phyloP scores from a whole-genome alignment of 2,113 vertebrate species.

The Pachypanchax playfairii region DNA sequence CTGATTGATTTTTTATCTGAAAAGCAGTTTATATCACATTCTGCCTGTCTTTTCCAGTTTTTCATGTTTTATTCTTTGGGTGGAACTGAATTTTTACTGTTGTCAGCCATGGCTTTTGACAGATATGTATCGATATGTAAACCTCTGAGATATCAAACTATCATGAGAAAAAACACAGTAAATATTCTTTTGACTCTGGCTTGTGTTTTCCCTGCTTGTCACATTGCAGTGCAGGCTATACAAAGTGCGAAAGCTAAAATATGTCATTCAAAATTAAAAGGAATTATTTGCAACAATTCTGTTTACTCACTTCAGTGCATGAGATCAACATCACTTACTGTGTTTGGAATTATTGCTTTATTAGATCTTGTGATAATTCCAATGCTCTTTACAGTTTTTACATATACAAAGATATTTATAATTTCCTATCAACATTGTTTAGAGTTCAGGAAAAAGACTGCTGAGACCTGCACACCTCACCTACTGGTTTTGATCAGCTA shows the following conservation, averaged over 20 bases:
- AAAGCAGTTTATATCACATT: too few species aligned
- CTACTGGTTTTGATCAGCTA: slow-evolving; percentile 13
- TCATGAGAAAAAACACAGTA: slow-evolving; percentile 27
- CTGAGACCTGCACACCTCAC: slow-evolving; percentile 12
- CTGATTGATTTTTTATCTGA: slow-evolving; percentile 21
- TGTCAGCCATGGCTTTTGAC: slow-evolving; percentile 23
- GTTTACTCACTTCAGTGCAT: slow-evolving; percentile 13
- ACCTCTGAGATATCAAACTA: too few species aligned
- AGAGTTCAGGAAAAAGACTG: slow-evolving; percentile 1
- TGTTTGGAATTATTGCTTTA: not conserved
- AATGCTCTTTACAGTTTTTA: slow-evolving; percentile 32
- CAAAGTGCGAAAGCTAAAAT: not conserved
- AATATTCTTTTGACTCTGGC: not conserved
- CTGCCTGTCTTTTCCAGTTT: too few species aligned
- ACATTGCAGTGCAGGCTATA: not conserved
- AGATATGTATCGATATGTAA: slow-evolving; percentile 28
- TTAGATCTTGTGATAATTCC: not conserved
- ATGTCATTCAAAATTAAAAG: slow-evolving; percentile 11
- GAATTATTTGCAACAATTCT: slow-evolving; percentile 33
- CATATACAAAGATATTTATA: slow-evolving; percentile 40
- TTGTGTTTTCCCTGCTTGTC: slow-evolving; percentile 22
- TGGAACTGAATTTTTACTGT: not conserved
- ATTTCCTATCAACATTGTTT: not conserved
- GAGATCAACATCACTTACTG: accelerated
- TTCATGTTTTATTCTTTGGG: not conserved